These are phyloP conservation scores for Epinotia ramella DNA, from an alignment of 2,888 invertebrate genomes.

Conservation along the genomic window DNA sequence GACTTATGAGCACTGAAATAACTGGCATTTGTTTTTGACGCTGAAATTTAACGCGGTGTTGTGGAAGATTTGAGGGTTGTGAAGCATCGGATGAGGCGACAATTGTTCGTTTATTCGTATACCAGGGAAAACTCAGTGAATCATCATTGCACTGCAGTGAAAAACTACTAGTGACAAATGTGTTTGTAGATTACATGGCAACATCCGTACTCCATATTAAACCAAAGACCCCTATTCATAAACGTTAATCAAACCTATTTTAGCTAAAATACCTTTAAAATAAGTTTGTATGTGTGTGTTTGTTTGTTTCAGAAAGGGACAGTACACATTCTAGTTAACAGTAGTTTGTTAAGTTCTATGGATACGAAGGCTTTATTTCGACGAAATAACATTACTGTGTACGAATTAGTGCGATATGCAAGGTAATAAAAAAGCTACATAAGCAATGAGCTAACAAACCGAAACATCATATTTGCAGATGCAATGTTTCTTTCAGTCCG, in stretches of 20 bases:
- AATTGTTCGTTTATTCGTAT: neutral
- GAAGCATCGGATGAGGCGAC: neutral
- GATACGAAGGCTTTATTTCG: too few species aligned
- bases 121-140: neutral
- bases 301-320: too few species aligned
- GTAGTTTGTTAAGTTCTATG: too few species aligned
- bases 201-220: neutral
- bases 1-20: conserved; percentile 37
- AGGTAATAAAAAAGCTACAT: neutral
- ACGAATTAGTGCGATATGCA: too few species aligned
- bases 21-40: conserved; percentile 18
- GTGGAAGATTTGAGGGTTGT: neutral
- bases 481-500: neutral
- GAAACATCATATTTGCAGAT: neutral
- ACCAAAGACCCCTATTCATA: neutral
- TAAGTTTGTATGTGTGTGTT: too few species aligned
- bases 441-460: too few species aligned
- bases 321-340: too few species aligned
- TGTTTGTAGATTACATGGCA: neutral
- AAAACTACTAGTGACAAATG: too few species aligned
- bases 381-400: too few species aligned
- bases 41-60: neutral
- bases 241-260: too few species aligned
- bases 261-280: too few species aligned
- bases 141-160: too few species aligned